These are phyloP conservation scores for Xerus inauris DNA, from an alignment of 2,113 vertebrate genomes.

Conservation along the genomic window DNA sequence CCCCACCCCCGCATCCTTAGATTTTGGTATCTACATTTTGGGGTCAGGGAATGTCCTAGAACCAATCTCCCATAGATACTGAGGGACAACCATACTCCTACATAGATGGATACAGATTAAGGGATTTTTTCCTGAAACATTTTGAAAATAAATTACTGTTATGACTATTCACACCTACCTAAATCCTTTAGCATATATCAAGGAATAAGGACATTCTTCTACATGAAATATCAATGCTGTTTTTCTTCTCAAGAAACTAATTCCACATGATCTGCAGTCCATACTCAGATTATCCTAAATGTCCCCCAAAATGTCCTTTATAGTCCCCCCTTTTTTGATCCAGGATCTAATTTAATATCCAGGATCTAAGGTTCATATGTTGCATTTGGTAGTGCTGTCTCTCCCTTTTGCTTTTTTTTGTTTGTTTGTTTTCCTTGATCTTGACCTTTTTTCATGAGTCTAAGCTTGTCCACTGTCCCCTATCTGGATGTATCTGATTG, in stretches of 20 bases:
- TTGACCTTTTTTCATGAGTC: background rate
- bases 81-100: background rate
- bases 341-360: background rate
- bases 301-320: background rate
- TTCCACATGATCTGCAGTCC: background rate
- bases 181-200: background rate
- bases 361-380: background rate
- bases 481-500: background rate
- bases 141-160: conserved; percentile 5
- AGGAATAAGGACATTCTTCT: background rate
- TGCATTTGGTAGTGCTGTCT: background rate
- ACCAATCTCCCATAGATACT: background rate
- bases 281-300: background rate
- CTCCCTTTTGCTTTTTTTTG: background rate
- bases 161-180: background rate
- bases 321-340: background rate
- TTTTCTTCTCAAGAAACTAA: background rate
- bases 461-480: background rate
- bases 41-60: no score
- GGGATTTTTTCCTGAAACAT: background rate
- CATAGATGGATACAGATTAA: background rate
- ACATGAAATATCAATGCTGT: background rate
- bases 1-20: background rate
- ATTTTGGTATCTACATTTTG: background rate
- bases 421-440: background rate